Percentiles rank a stretch among this genome's conserved stretches.
phyloP scores from a whole-genome alignment of 2,888 invertebrate species.

The Sesia bembeciformis region DNA sequence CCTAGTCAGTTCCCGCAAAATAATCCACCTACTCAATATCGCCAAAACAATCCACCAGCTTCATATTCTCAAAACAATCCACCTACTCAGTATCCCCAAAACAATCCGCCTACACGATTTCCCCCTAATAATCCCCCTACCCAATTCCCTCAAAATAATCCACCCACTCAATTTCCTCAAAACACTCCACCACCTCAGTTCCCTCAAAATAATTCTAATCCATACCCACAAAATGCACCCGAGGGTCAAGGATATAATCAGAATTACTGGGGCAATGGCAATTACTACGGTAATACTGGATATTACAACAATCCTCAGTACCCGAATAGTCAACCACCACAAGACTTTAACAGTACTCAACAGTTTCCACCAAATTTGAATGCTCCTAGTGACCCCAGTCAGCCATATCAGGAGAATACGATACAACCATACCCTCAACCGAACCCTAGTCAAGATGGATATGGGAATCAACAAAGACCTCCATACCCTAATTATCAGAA shows the following conservation, averaged over 20 bases:
- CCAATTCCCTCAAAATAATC: slow-evolving; percentile 1
- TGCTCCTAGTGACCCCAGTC: slow-evolving; percentile 24
- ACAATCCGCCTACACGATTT: background rate
- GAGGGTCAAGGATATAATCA: slow-evolving; percentile 51
- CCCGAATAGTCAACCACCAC: slow-evolving; percentile 36
- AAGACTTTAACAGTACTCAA: slow-evolving; percentile 39
- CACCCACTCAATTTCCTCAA: background rate
- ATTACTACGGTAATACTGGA: slow-evolving; percentile 50
- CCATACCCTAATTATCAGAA: slow-evolving; percentile 37
- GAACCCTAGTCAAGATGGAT: slow-evolving; percentile 15
- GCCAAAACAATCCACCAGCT: background rate
- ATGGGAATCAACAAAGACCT: slow-evolving; percentile 40
- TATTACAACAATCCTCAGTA: slow-evolving; percentile 62
- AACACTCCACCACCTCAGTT: slow-evolving; percentile 1
- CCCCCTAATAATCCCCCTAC: background rate
- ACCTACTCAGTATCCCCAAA: slow-evolving; percentile 1
- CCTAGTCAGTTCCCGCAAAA: background rate
- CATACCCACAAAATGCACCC: slow-evolving; percentile 10
- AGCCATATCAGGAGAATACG: slow-evolving; percentile 34
- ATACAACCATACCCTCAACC: slow-evolving; percentile 36
- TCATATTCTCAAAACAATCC: background rate
- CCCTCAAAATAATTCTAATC: background rate
- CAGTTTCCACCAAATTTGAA: slow-evolving; percentile 49
- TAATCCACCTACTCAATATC: slow-evolving; percentile 2
- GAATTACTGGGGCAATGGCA: slow-evolving; percentile 58